Base-by-base conservation (phyloP, 1,140 invertebrate genomes). In the Euura lappo region DNA sequence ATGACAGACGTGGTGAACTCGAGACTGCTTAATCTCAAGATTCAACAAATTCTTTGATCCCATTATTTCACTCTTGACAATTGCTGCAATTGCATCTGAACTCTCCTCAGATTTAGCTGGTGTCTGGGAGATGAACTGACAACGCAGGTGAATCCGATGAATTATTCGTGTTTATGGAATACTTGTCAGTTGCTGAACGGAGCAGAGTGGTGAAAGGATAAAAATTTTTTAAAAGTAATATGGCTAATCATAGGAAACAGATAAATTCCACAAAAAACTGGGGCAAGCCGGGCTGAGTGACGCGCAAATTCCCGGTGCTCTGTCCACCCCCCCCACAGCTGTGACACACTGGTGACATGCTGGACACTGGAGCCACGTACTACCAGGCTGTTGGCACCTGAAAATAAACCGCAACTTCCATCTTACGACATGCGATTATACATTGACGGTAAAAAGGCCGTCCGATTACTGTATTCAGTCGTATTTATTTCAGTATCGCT, bases 261-360 rank as follows among this genome's bases (percentile, higher is more conserved):
- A 42, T 11, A 44, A 42, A 68, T 10, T 2, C 28, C 28, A 28
- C 28, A 28, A 28, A 42, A 68, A 68, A 68, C 7, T 4, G 44
- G 66, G 66, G 66, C 44, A 68, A 28, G 66, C 13, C 11, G 66
- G 66, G 44, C 13, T 60, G 51, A 60, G 51, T 60, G 51, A 60
- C 51, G 51, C 13, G 51, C 13, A n/a, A 60, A 60, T 60, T 8
- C 51, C 4, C 3, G 51, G 8, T n/a, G 51, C 51, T 60, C 51
- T 60, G 13, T 60, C 10, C 13, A 8, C 2, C 4, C 51, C 51
- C 10, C 51, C 8, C 51, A 60, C 51, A 60, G 51, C 13, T n/a
- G 10, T n/a, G 51, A 60, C 51, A 60, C 8, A 6, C 51, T 6
- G 51, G 51, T 60, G 51, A 60, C 51, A 60, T n/a, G 51, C 51